Base-by-base conservation (phyloP, 2,797 vertebrate species). In the Acanthurus leucopareius region DNA sequence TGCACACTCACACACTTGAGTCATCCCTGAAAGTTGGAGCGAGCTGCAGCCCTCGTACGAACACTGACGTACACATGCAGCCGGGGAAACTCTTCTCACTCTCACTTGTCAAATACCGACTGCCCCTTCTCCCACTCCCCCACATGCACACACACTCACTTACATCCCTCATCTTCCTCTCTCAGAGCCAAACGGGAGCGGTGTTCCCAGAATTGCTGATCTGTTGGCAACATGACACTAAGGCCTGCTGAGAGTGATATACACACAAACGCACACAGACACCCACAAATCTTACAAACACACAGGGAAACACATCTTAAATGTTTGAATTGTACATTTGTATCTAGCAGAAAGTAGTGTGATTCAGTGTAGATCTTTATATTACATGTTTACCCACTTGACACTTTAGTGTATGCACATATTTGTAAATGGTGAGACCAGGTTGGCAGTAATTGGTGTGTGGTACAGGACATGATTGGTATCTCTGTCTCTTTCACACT, bases 81-180 rank as follows among this genome's bases (percentile, higher is more conserved):
- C 77, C 7, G 8, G 86, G 89, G 88, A 91, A 92, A 82, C 82
- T 88, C 85, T 85, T 90, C 86, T 89, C 71, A 72, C 82, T 87
- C 75, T 81, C 80, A 32, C 76, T 77, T 83, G 89, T 89, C 86
- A 82, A 80, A 90, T 84, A 80, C 82, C 84, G 64, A 64, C 49
- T 61, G 19, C 63, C 54, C 28, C 59, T n/a, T 38, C 38, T 16
- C 20, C 7, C 51, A 0, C 32, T 6, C 25, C 25, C 53, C 10
- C 45, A 32, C 35, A 28, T 57, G 19, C 86, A 52, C 75, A 68
- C 77, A 10, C 70, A 54, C 74, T 13, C 80, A 47, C 83, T 75
- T 60, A 32, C 89, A 87, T 78, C 75, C 89, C 69, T 83, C 75
- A 61, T 88, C 88, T 82, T 88, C 85, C 75, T 86, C 83, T 69